A percentile compares a stretch with the other conserved stretches of the same genome.
Conservation (phyloP, 1,140 invertebrate genomes). For the Drosophila bocqueti region DNA sequence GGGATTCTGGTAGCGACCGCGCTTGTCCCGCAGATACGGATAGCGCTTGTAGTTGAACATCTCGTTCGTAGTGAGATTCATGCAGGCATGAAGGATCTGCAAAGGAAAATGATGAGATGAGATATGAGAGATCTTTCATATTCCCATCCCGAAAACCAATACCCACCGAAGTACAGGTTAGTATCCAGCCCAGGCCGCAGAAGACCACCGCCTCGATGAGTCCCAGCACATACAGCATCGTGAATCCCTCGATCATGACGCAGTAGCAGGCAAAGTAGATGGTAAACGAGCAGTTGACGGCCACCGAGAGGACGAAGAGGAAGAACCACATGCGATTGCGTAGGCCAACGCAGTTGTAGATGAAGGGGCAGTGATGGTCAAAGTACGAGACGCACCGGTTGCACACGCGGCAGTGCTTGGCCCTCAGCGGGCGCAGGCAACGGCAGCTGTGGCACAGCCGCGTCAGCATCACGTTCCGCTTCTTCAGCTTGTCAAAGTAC, state of each 20-base stretch:
- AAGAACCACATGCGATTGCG: constrained; percentile 96
- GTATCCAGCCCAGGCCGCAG: constrained; percentile 93
- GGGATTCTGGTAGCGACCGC: constrained; percentile 94
- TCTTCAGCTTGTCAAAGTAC: constrained; percentile 95
- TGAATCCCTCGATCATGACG: constrained; percentile 93
- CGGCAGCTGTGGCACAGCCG: constrained; percentile 96
- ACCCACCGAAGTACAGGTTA: constrained; percentile 94
- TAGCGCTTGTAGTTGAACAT: constrained; percentile 97
- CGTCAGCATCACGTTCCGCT: constrained; percentile 93
- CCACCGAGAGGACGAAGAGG: constrained; percentile 93
- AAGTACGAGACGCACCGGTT: constrained; percentile 96
- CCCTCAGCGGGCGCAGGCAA: constrained; percentile 93
- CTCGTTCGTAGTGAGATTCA: constrained; percentile 97
- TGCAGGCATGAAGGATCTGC: constrained; percentile 93
- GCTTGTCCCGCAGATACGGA: constrained; percentile 93
- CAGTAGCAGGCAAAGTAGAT: constrained; percentile 96
- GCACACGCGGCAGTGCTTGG: constrained; percentile 96
- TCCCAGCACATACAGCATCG: constrained; percentile 92
- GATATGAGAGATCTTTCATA: neutral
- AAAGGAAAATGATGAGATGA: constrained; percentile 32
- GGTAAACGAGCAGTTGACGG: constrained; percentile 94
- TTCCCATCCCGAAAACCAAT: neutral
- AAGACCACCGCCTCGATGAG: constrained; percentile 93
- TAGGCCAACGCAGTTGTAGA: constrained; percentile 96
- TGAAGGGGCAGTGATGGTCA: constrained; percentile 98